These are phyloP conservation scores for Trinectes maculatus DNA, from an alignment of 2,113 vertebrate species.

Conservation along the genomic window DNA sequence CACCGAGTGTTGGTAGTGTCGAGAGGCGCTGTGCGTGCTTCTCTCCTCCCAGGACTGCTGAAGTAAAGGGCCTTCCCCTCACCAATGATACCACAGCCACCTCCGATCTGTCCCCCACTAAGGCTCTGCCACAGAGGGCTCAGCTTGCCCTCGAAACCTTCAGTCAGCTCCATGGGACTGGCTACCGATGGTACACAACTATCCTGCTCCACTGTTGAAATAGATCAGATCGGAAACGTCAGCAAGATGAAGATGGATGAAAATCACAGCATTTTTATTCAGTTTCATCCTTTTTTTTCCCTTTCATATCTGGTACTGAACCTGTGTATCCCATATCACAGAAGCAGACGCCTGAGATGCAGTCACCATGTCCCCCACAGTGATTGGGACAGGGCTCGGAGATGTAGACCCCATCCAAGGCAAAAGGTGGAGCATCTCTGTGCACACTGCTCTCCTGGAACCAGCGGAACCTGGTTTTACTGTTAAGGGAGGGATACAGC, in stretches of 20 bases:
- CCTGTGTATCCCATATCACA: slow-evolving; percentile 97
- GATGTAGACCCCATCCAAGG: slow-evolving; percentile 94
- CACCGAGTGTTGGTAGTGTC: slow-evolving; percentile 95
- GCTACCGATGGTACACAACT: slow-evolving; percentile 91
- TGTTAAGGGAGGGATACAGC: slow-evolving; percentile 52
- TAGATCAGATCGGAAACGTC: not conserved
- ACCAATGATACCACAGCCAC: slow-evolving; percentile 91
- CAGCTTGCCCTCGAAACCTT: slow-evolving; percentile 96
- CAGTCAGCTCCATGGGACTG: slow-evolving; percentile 91
- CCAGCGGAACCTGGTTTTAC: slow-evolving; percentile 98
- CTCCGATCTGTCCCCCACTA: slow-evolving; percentile 90
- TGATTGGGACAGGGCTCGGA: slow-evolving; percentile 95
- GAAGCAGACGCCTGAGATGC: slow-evolving; percentile 96
- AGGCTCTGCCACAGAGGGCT: slow-evolving; percentile 96
- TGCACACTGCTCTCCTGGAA: slow-evolving; percentile 95
- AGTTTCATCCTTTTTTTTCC: not conserved
- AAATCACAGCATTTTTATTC: no score
- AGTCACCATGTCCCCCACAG: slow-evolving; percentile 95
- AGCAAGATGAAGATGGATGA: not conserved
- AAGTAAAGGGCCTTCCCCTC: slow-evolving; percentile 96
- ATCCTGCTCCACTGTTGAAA: slow-evolving; percentile 87
- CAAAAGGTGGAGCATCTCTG: slow-evolving; percentile 89
- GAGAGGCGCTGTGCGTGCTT: slow-evolving; percentile 90
- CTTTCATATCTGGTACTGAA: slow-evolving; percentile 47
- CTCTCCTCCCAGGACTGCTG: slow-evolving; percentile 90